Conservation (phyloP, 2,888 invertebrate genomes). For the Rotaria macrura region DNA sequence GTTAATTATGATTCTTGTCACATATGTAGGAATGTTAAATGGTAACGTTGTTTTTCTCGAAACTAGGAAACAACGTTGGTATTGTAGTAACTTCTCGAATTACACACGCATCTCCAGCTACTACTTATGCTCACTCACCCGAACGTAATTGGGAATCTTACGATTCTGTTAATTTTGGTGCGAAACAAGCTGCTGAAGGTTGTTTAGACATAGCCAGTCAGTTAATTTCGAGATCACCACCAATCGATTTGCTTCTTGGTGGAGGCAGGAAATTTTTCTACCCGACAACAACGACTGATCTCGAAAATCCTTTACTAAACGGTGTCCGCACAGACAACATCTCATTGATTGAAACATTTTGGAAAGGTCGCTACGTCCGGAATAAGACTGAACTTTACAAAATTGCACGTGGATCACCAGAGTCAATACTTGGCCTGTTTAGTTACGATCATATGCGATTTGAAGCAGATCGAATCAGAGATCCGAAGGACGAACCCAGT, state of each 20-base stretch:
- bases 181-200: conserved; percentile 1
- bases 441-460: conserved; percentile 60
- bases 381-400: conserved; percentile 10
- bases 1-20: too few relatives aligned
- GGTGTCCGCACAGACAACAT: conserved; percentile 25
- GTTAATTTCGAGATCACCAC: background rate
- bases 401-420: background rate
- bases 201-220: conserved; percentile 32
- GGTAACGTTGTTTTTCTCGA: too few relatives aligned
- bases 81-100: conserved; percentile 46
- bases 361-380: background rate
- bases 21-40: too few relatives aligned
- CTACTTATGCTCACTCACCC: conserved; percentile 42
- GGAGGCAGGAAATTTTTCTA: conserved; percentile 26
- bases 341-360: conserved; percentile 26
- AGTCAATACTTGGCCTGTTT: conserved; percentile 39
- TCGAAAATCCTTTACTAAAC: background rate
- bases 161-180: conserved; percentile 19
- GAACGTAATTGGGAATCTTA: conserved; percentile 37
- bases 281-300: background rate
- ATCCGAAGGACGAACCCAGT: conserved; percentile 24
- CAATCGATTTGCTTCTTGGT: conserved; percentile 24
- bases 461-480: conserved; percentile 41
- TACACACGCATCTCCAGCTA: conserved; percentile 48
- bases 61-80: conserved; percentile 41